Percentiles rank a stretch among this genome's conserved stretches.
Evolutionary conservation across 2,797 vertebrate species (phyloP).

Genomic region (Coluber constrictor): DNA sequence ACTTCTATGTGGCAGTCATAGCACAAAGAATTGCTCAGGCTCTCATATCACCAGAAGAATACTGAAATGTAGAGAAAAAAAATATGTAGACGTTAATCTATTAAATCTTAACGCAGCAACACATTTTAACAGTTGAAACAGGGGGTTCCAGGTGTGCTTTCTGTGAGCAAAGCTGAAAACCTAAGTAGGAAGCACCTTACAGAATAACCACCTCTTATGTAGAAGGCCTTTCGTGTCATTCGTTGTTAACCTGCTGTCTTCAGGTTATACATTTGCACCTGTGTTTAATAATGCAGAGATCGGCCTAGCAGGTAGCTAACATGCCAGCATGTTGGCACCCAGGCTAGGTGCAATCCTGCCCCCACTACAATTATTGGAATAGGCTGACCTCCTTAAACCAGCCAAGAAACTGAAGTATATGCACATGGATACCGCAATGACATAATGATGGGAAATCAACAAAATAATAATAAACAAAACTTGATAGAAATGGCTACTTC

Average conservation of each 20-base stretch:
- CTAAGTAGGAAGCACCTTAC: neutral
- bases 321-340: neutral
- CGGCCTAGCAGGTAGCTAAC: neutral
- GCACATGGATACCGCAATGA: neutral
- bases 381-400: neutral
- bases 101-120: neutral
- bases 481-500: constrained; percentile 44
- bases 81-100: neutral
- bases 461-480: constrained; percentile 12
- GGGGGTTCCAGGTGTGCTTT: neutral
- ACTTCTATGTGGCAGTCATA: neutral
- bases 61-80: neutral
- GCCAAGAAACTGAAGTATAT: neutral
- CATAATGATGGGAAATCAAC: neutral
- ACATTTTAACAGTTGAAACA: neutral
- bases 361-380: neutral
- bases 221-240: neutral
- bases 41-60: neutral
- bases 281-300: no score
- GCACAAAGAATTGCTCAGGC: neutral
- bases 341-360: no score
- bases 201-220: neutral
- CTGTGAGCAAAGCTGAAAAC: neutral
- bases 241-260: neutral
- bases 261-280: neutral